Base-by-base conservation (phyloP, 2,797 vertebrate species). In the Podarcis siculus region DNA sequence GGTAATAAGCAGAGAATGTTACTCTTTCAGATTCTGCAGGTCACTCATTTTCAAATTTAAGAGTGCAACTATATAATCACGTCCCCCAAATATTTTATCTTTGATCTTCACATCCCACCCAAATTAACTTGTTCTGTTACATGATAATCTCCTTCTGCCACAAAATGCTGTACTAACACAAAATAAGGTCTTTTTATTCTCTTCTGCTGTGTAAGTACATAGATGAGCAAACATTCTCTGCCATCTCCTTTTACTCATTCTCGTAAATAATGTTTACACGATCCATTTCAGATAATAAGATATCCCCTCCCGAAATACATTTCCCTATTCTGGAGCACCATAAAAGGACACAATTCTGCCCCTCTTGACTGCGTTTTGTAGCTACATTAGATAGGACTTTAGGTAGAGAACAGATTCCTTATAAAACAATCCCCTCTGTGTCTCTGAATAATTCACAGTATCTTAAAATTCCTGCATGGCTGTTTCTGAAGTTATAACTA, bases 401-500 rank as follows among this genome's bases (percentile, higher is more conserved):
- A 72, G n/a, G 17, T 45, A 78, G 55, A 77, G 49, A 82, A 49
- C 25, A 75, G 8, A 83, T 25, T 15, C 2, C n/a, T 30, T 49
- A 85, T 88, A 58, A 79, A 81, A 79, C 23, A 9, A 39, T 45
- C 81, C 30, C 17, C 2, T 83, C 19, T 12, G 58, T 84, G 5
- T 32, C 89, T 87, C 84, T 91, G 76, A 32, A 42, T 72, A 87
- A 87, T 85, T 66, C 45, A n/a, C n/a, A 35, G 49, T 69, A 58
- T 75, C 10, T 76, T 77, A 85, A 86, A 84, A 87, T 87, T 80
- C 61, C n/a, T 27, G 0, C 39, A 0, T 77, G 37, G 45, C 64
- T 87, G 49, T 69, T 90, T 82, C 35, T 77, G 83, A 76, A 82
- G 49, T 45, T 77, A 66, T 81, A 85, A 71, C 82, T 90, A 17